Percentiles rank a stretch among this genome's conserved stretches.
Evolutionary conservation across 1,140 invertebrate genomes (phyloP).

Genomic region (Helicoverpa zea): DNA sequence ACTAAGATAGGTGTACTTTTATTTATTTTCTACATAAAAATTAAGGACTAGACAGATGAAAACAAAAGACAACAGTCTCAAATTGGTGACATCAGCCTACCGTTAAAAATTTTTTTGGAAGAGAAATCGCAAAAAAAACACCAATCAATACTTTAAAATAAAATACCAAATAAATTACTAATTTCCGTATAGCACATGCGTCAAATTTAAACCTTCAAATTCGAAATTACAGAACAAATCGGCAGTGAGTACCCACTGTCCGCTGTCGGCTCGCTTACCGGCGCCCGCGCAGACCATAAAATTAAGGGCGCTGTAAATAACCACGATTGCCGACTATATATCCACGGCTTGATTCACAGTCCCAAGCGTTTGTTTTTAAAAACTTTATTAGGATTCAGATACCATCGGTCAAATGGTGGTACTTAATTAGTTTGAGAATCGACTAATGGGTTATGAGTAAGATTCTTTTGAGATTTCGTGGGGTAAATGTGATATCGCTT

Average conservation of each 20-base stretch:
- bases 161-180: too few species aligned
- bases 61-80: too few species aligned
- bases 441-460: conserved; percentile 7
- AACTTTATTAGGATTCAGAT: conserved; percentile 49
- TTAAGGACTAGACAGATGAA: too few species aligned
- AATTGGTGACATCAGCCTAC: too few species aligned
- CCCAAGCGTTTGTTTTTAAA: conserved; percentile 51
- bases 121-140: too few species aligned
- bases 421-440: conserved; percentile 44
- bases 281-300: conserved; percentile 17
- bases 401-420: conserved; percentile 47
- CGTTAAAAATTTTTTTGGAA: too few species aligned
- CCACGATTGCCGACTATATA: conserved; percentile 67
- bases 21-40: too few species aligned
- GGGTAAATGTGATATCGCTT: background rate
- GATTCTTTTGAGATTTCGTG: background rate
- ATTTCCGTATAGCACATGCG: too few species aligned
- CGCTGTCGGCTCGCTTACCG: background rate
- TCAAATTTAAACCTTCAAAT: background rate
- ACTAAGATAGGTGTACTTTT: too few species aligned
- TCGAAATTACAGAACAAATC: conserved; percentile 2
- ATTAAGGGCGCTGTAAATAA: conserved; percentile 70
- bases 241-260: background rate
- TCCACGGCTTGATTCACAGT: conserved; percentile 57
- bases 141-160: too few species aligned